Conservation (phyloP, 2,888 invertebrate genomes). For the Clitarchus hookeri region DNA sequence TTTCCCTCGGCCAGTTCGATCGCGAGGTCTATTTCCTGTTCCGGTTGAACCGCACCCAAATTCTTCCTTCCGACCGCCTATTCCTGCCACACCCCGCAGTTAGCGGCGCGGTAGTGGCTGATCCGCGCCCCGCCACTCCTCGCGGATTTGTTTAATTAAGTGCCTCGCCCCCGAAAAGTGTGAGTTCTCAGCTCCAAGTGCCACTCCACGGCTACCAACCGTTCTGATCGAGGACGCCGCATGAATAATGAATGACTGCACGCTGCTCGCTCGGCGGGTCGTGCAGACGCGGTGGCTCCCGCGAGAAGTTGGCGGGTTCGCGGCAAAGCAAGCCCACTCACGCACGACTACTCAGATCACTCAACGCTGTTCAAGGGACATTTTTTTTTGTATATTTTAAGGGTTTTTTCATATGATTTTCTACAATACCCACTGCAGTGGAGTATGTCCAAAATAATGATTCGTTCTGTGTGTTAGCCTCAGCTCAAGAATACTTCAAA, state of each 20-base stretch:
- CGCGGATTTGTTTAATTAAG: slow-evolving; percentile 8
- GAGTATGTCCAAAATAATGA: too few relatives aligned
- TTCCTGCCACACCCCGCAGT: background rate
- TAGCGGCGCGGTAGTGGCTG: background rate
- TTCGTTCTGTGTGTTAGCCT: too few relatives aligned
- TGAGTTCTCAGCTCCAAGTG: background rate
- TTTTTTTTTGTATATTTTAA: too few relatives aligned
- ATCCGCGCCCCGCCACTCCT: background rate
- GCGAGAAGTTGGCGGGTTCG: too few relatives aligned
- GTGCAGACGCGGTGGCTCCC: too few relatives aligned
- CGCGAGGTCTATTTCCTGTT: background rate
- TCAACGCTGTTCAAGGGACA: too few relatives aligned
- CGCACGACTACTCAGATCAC: too few relatives aligned
- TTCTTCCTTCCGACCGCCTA: background rate
- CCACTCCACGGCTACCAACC: background rate
- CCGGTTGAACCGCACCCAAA: background rate
- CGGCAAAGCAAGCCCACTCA: too few relatives aligned
- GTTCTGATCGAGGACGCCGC: background rate
- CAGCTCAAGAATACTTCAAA: too few relatives aligned
- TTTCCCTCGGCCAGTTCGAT: background rate
- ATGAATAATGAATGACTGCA: background rate
- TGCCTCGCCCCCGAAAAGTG: background rate
- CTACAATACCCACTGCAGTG: too few relatives aligned
- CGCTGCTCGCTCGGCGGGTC: background rate
- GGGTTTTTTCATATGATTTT: too few relatives aligned